Percentiles rank a stretch among this genome's conserved stretches.
phyloP scores from a whole-genome alignment of 1,140 invertebrate genomes.

The Brachionus paranguensis region DNA sequence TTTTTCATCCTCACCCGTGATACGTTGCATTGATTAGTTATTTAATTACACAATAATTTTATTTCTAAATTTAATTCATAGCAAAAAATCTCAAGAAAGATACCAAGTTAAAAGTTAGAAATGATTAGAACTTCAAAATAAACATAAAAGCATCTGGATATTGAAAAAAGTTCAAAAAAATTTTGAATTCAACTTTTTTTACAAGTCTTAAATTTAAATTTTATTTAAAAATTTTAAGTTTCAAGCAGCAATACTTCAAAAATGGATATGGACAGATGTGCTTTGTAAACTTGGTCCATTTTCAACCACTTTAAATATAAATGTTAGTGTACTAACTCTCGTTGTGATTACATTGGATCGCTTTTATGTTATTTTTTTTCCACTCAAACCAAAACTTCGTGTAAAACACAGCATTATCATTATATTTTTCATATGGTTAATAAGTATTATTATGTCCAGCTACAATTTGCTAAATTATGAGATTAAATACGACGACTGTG shows the following conservation, averaged over 20 bases:
- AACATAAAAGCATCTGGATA: too few relatives aligned
- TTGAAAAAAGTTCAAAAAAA: not conserved
- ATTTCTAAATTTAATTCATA: too few relatives aligned
- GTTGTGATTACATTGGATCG: slow-evolving; percentile 73
- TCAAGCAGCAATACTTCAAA: slow-evolving; percentile 71
- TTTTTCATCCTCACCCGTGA: too few relatives aligned
- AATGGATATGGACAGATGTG: slow-evolving; percentile 72
- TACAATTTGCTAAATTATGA: slow-evolving; percentile 53
- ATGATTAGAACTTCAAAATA: too few relatives aligned
- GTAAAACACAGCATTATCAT: slow-evolving; percentile 65
- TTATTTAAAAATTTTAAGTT: slow-evolving; percentile 59
- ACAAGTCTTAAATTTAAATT: not conserved
- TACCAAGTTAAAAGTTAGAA: too few relatives aligned
- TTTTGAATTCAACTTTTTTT: too few relatives aligned
- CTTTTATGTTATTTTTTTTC: slow-evolving; percentile 70
- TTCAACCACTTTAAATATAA: slow-evolving; percentile 69
- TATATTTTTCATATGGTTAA: slow-evolving; percentile 65
- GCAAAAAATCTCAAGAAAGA: too few relatives aligned
- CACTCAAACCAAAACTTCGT: slow-evolving; percentile 64
- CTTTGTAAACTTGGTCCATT: slow-evolving; percentile 77
- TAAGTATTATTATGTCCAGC: slow-evolving; percentile 61
- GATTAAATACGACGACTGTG: not conserved
- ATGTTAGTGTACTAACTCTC: slow-evolving; percentile 74
- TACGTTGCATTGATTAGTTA: too few relatives aligned
- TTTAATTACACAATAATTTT: too few relatives aligned